These are phyloP conservation scores for Myiotriccus ornatus DNA, from an alignment of 2,797 vertebrate genomes.

Conservation along the genomic window DNA sequence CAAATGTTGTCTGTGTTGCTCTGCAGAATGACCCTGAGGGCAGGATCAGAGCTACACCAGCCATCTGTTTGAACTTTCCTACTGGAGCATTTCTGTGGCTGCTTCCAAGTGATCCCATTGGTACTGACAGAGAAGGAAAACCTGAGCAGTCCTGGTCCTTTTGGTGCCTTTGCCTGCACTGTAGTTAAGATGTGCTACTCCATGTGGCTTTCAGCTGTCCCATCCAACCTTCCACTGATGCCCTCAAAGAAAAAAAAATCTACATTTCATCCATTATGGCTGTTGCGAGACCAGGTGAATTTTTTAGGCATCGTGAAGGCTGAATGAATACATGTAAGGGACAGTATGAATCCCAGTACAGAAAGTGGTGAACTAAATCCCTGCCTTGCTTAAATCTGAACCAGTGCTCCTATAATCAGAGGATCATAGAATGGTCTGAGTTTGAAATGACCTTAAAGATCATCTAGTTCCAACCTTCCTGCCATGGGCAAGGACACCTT, in stretches of 20 bases:
- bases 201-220: background rate
- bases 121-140: background rate
- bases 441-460: background rate
- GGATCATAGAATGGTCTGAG: background rate
- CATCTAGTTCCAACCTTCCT: background rate
- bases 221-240: background rate
- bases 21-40: slow-evolving; percentile 27
- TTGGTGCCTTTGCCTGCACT: background rate
- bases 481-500: background rate
- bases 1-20: slow-evolving; percentile 12
- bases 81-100: background rate
- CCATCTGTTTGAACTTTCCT: slow-evolving; percentile 19
- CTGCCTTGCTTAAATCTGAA: background rate
- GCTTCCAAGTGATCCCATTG: background rate
- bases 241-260: background rate
- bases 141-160: background rate
- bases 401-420: background rate
- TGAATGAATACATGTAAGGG: background rate
- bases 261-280: background rate
- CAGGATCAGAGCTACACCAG: slow-evolving; percentile 29
- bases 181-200: background rate
- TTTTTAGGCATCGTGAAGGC: background rate
- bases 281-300: background rate
- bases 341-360: background rate
- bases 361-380: background rate